A percentile compares a stretch with the other conserved stretches of the same genome.
Evolutionary conservation across 2,113 vertebrate genomes (phyloP).

Genomic region (Thryonomys swinderianus): DNA sequence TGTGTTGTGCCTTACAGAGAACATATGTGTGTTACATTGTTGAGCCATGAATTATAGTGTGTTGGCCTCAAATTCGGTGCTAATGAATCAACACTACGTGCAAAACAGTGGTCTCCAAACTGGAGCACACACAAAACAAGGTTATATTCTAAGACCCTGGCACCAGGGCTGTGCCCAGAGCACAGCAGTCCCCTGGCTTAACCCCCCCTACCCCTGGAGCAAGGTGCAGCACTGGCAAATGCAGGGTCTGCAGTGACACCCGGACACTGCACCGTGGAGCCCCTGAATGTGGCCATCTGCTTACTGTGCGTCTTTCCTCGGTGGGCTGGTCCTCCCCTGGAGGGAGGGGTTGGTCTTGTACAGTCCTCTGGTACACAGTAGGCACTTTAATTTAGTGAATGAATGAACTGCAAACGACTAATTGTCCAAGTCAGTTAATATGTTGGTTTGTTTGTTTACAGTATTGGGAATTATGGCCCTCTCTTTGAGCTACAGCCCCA

Average conservation of each 20-base stretch:
- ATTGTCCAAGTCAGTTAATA: not conserved
- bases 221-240: not conserved
- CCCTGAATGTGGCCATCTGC: accelerated
- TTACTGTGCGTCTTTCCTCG: not conserved
- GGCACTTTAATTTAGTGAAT: not conserved
- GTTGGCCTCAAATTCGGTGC: not conserved
- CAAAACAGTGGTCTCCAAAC: not conserved
- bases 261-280: accelerated
- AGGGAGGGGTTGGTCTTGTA: not conserved
- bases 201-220: too few species aligned
- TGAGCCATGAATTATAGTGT: accelerated
- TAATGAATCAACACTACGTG: not conserved
- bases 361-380: not conserved
- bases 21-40: accelerated
- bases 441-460: not conserved
- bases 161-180: not conserved
- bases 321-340: not conserved
- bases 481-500: not conserved
- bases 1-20: not conserved
- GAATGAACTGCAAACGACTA: not conserved
- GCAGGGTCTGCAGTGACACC: not conserved
- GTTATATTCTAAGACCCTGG: not conserved
- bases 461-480: not conserved
- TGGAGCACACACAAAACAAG: not conserved
- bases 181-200: too few species aligned